Evolutionary conservation across 2,797 vertebrate genomes (phyloP), one percentile per base, ranked within the genome.

Genomic region (Sebastes baramenuke): DNA sequence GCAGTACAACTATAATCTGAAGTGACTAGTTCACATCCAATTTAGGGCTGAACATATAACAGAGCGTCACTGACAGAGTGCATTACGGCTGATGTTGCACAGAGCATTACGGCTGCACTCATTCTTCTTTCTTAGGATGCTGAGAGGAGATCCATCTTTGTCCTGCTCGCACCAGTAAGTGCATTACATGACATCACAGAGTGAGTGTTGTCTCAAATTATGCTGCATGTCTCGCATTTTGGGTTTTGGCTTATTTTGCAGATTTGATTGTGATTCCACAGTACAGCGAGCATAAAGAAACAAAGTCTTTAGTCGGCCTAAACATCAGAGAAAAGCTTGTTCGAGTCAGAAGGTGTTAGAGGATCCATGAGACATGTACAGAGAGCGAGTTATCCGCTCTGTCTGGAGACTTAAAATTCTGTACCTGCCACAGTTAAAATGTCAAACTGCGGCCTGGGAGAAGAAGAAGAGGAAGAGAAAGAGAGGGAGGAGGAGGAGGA

Each of bases 21-120:
- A 90, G 80, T 71, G 89, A 93, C 86, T 76, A n/a, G 71, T 81
- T 91, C 86, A 77, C 79, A 86, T 92, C 77, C 79, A 89, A 85
- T 92, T 90, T 80, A 79, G 82, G 80, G 81, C 59, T 13, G 72
- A 76, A 78, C 85, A 61, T 76, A 68, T 75, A 88, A 80, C 86
- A 80, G 78, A 89, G 49, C 80, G n/a, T 73, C 82, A 54, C 29
- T 85, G 90, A 87, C 92, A 88, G 80, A 75, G 85, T 75, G 80
- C 79, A 84, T 90, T 86, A 84, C 67, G 60, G 49, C 78, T 67
- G 84, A 80, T 25, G 77, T 67, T 70, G 84, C 84, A 20, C 34
- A 0, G 61, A 61, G 70, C 49, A 5, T 80, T 38, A 62, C 36
- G 72, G 68, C 36, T 14, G 11, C 72, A 38, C 80, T 84, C 72